phyloP scores from a whole-genome alignment of 2,888 invertebrate species.

The Acholoe squamosa region DNA sequence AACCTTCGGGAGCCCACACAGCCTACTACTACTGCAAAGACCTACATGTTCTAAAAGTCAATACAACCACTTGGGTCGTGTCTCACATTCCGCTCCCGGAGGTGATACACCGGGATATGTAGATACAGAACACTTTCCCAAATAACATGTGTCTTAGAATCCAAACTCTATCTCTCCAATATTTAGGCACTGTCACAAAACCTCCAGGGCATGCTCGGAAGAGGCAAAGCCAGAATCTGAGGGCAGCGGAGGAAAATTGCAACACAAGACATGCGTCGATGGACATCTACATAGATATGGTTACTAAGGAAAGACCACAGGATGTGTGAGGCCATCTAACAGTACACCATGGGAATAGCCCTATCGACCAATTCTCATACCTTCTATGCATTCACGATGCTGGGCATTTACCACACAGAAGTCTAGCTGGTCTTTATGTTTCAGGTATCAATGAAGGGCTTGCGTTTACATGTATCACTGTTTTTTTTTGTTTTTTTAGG shows the following conservation, averaged over 20 bases:
- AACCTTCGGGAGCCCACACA: not conserved
- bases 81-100: not conserved
- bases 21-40: not conserved
- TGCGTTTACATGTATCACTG: too few relatives aligned
- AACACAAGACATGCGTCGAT: slow-evolving; percentile 10
- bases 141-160: not conserved
- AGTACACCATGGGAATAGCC: too few relatives aligned
- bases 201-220: slow-evolving; percentile 11
- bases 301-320: not conserved
- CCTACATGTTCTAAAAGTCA: not conserved
- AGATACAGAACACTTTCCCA: not conserved
- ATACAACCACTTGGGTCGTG: slow-evolving; percentile 16
- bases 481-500: too few relatives aligned
- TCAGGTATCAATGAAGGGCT: too few relatives aligned
- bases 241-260: slow-evolving; percentile 2
- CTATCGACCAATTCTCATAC: too few relatives aligned
- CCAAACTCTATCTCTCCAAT: not conserved
- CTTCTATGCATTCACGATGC: too few relatives aligned
- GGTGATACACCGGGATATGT: not conserved
- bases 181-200: not conserved
- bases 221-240: slow-evolving; percentile 6
- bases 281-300: not conserved
- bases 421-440: too few relatives aligned
- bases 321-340: not conserved
- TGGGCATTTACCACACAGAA: too few relatives aligned